phyloP scores from a whole-genome alignment of 1,140 invertebrate genomes.

The Nasonia longicornis region DNA sequence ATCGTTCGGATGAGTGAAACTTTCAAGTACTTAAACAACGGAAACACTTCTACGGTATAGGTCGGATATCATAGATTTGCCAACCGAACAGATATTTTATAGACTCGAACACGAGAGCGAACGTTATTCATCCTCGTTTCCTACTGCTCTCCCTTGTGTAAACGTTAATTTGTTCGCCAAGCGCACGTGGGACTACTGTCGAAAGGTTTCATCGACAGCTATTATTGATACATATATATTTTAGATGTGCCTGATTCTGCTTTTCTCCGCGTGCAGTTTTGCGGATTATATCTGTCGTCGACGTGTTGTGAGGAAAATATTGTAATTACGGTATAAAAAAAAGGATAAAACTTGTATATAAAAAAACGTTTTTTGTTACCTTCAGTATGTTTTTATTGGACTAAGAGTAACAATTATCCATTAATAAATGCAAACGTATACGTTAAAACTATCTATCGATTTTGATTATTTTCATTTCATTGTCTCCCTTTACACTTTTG shows the following conservation, averaged over 20 bases:
- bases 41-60: background rate
- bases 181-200: background rate
- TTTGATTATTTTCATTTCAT: conserved; percentile 12
- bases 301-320: conserved; percentile 31
- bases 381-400: conserved; percentile 28
- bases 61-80: background rate
- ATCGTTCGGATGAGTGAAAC: background rate
- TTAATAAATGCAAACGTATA: conserved; percentile 36
- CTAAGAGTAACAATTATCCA: conserved; percentile 10
- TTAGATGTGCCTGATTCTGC: conserved; percentile 12
- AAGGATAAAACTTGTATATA: conserved; percentile 27
- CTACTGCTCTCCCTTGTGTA: background rate
- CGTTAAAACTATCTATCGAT: conserved; percentile 16
- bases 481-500: background rate
- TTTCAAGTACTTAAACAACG: background rate
- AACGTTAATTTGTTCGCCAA: background rate
- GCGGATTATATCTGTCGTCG: background rate
- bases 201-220: background rate
- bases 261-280: conserved; percentile 27
- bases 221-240: background rate
- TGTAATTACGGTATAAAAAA: conserved; percentile 35
- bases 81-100: background rate
- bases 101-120: background rate
- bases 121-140: background rate
- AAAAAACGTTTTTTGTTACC: conserved; percentile 30